These are phyloP conservation scores for Tetanocera ferruginea DNA, from an alignment of 2,888 invertebrate species.

Conservation along the genomic window DNA sequence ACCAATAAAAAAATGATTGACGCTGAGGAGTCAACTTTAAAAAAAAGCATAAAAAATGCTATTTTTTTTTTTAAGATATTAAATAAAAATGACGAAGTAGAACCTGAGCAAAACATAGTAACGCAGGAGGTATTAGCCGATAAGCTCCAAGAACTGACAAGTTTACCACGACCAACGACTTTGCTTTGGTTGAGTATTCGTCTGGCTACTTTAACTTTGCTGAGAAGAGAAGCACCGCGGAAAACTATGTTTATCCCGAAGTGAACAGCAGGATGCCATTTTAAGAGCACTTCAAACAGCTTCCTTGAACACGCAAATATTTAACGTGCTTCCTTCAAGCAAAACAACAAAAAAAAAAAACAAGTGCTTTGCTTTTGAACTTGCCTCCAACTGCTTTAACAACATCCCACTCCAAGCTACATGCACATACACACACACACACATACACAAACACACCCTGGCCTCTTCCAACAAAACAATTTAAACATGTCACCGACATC, in stretches of 20 bases:
- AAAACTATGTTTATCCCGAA: too few species aligned
- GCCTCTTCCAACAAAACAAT: not conserved
- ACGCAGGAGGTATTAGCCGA: not conserved
- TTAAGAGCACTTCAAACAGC: conserved; percentile 23
- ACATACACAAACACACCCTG: not conserved
- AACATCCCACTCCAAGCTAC: not conserved
- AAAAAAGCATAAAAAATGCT: not conserved
- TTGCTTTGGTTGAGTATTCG: too few species aligned
- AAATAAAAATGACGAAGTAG: not conserved
- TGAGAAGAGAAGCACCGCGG: not conserved
- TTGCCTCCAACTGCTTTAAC: not conserved
- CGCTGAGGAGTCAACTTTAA: conserved; percentile 7
- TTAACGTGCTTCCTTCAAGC: not conserved
- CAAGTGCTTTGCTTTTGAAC: not conserved
- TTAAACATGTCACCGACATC: not conserved
- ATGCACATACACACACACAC: not conserved
- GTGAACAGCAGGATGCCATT: conserved; percentile 15
- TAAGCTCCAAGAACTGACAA: too few species aligned
- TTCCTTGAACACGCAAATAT: conserved; percentile 14
- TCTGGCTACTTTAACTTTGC: not conserved
- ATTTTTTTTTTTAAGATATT: not conserved
- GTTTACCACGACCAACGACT: too few species aligned
- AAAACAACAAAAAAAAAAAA: not conserved
- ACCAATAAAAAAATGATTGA: conserved; percentile 29
- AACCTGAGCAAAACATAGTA: not conserved